A percentile compares a stretch with the other conserved stretches of the same genome.
phyloP scores from a whole-genome alignment of 2,888 invertebrate species.

The Cataglyphis rosenhaueri region DNA sequence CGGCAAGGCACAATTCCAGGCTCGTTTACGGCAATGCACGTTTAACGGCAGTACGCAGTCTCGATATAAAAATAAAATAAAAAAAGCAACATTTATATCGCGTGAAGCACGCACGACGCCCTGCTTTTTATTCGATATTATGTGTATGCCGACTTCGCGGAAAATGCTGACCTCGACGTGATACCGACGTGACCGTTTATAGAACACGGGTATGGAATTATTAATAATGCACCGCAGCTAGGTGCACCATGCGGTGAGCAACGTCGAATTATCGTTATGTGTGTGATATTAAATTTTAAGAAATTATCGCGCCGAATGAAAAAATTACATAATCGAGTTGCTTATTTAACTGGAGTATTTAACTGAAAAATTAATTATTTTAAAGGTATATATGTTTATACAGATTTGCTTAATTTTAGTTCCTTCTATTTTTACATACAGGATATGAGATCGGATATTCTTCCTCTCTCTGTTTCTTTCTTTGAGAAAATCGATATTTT shows the following conservation, averaged over 20 bases:
- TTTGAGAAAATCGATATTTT: background rate
- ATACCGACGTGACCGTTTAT: constrained; percentile 14
- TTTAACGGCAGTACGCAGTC: constrained; percentile 18
- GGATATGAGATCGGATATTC: background rate
- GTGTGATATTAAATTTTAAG: constrained; percentile 17
- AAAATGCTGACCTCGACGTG: constrained; percentile 12
- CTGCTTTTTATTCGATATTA: constrained; percentile 21
- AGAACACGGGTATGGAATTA: constrained; percentile 16
- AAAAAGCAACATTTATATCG: constrained; percentile 13
- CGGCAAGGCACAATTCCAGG: background rate
- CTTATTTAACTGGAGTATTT: background rate
- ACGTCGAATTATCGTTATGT: background rate
- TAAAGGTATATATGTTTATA: background rate
- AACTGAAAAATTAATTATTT: background rate
- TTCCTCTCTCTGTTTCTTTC: background rate
- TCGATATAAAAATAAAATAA: constrained; percentile 6
- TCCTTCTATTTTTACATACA: background rate
- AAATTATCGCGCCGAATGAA: background rate
- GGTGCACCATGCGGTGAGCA: background rate
- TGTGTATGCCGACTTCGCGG: constrained; percentile 15
- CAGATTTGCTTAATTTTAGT: background rate
- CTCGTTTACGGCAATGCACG: constrained; percentile 5
- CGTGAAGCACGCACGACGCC: constrained; percentile 20
- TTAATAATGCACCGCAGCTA: constrained; percentile 24
- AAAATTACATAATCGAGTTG: background rate